Evolutionary conservation across 2,888 invertebrate genomes (phyloP).

Genomic region (Leptopilina myrica): DNA sequence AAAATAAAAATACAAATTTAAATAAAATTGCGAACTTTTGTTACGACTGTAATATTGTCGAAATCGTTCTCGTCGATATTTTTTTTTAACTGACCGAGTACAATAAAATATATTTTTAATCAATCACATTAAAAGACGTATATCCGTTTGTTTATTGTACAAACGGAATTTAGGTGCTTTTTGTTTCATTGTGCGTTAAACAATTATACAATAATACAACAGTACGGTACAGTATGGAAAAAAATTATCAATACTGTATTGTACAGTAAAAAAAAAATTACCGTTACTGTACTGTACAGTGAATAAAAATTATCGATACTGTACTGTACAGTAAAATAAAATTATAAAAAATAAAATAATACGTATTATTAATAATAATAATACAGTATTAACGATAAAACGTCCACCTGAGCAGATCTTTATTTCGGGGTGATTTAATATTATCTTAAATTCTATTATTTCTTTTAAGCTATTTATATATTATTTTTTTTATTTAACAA

Average conservation of each 20-base stretch:
- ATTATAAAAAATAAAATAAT: conserved; percentile 43
- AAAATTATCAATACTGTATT: conserved; percentile 19
- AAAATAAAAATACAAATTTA: conserved; percentile 8
- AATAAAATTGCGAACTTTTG: conserved; percentile 13
- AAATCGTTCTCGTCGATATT: conserved; percentile 13
- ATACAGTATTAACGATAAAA: conserved; percentile 37
- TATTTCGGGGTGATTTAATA: conserved; percentile 27
- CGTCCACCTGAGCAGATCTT: conserved; percentile 42
- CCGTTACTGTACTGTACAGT: conserved; percentile 48
- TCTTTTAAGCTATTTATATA: background rate
- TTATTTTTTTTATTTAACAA: no score
- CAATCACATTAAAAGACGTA: conserved; percentile 37
- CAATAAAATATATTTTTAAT: background rate
- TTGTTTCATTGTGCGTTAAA: conserved; percentile 50
- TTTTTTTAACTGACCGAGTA: background rate
- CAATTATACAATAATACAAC: conserved; percentile 54
- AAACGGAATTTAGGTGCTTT: conserved; percentile 46
- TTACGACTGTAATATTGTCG: background rate
- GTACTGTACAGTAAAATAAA: conserved; percentile 7
- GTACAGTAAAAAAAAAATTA: conserved; percentile 31
- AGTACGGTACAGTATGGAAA: conserved; percentile 41
- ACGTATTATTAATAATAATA: conserved; percentile 35
- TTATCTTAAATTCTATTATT: conserved; percentile 1
- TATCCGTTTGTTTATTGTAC: conserved; percentile 1
- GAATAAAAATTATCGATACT: conserved; percentile 22